Base-by-base conservation (phyloP, 2,888 invertebrate genomes). In the Willowsia nigromaculata region DNA sequence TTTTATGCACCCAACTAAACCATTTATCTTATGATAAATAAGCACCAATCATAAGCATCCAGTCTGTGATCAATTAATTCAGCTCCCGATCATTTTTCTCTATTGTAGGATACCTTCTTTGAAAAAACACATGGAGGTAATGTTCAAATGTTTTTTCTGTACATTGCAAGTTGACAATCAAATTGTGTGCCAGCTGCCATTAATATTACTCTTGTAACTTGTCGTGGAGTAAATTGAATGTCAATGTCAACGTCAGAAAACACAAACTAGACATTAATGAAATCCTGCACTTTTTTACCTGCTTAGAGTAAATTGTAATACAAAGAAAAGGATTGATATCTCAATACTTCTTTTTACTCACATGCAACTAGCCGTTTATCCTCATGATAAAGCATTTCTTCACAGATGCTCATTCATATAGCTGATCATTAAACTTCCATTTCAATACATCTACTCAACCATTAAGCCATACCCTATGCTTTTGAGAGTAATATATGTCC, bases 221-320 rank as follows among this genome's bases (percentile, higher is more conserved):
- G 88, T 88, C 88, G 25, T 22, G 30, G 71, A 43, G 74, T 88
- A 88, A 88, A 88, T 88, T 88, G 88, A 88, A 82, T 88, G 88
- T 88, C 88, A 88, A 88, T 88, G 88, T 88, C 87, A 88, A 88
- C 82, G 87, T 88, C 88, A 88, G 62, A 83, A 40, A 87, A 81
- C 81, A 74, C 85, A 65, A 65, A 65, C 71, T 37, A 53, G 37
- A 59, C 74, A 87, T 71, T 87, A 88, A 88, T 88, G 76, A 74
- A 59, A 76, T 62, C 74, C 25, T 62, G 15, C 7, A 15, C 27
- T 9, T 59, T 37, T 50, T 30, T 43, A 59, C 71, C 30, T 83
- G 83, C 65, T 71, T 15, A 15, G 43, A 1, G 62, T 62, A 62
- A 62, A 81, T 40, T 53, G 80, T 59, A 81, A 62, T 27, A 15